Evolutionary conservation across 2,888 invertebrate genomes (phyloP), one percentile per base, ranked within the genome.

Genomic region (Eueremaeus valkanovi): DNA sequence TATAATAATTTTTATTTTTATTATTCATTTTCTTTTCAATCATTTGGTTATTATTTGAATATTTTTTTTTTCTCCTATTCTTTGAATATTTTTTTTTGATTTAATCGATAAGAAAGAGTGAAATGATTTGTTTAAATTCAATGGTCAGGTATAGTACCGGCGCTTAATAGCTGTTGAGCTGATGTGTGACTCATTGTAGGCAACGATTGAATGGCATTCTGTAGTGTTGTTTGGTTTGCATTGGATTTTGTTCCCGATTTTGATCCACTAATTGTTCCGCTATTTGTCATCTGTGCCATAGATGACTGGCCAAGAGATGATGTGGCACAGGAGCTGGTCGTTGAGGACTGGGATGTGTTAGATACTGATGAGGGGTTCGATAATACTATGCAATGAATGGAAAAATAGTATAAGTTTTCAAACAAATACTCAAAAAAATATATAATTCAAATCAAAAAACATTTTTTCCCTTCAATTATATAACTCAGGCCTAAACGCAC

Each of bases 111-210:
- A n/a, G n/a, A n/a, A n/a, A n/a, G n/a, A n/a, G n/a, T n/a, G n/a
- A n/a, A n/a, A n/a, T n/a, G n/a, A n/a, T n/a, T n/a, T n/a, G 11
- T 9, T 51, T 51, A 21, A 21, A 51, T 6, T 18, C 18, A 18
- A 45, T 45, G 45, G 18, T 11, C 24, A 24, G 29, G n/a, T n/a
- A n/a, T n/a, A n/a, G 31, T 63, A 63, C 63, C 63, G 13, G 63
- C 63, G 63, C 33, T 63, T 18, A 63, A 33, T 18, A 63, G 18
- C 9, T 63, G 63, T 31, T 63, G 63, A n/a, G 63, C 63, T 33
- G 63, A 63, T n/a, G 63, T 5, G 18, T 63, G 63, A 63, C 16
- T 63, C 31, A 63, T 63, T 31, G 11, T 9, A 31, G 27, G 29
- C 27, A 27, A 29, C 6, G 21, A 8, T 31, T 63, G 63, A n/a